phyloP scores from a whole-genome alignment of 1,140 invertebrate species.

The Caenorhabditis briggsae region DNA sequence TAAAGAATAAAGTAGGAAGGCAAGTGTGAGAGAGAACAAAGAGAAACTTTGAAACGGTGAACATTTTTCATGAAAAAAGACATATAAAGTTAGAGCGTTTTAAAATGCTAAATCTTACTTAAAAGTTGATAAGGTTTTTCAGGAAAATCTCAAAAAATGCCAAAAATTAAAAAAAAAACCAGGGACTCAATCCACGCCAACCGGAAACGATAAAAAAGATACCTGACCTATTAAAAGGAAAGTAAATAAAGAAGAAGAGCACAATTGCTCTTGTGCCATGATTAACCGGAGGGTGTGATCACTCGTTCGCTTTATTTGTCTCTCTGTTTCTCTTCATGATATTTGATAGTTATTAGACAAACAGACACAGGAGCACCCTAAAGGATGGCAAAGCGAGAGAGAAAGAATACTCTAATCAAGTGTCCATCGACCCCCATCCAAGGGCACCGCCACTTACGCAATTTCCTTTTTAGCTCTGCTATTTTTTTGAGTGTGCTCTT shows the following conservation, averaged over 20 bases:
- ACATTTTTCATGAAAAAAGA: neutral
- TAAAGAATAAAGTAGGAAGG: no score
- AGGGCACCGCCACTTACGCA: slow-evolving; percentile 6
- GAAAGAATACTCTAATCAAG: neutral
- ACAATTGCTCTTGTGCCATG: neutral
- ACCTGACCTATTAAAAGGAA: neutral
- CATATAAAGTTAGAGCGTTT: no score
- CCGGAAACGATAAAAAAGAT: neutral
- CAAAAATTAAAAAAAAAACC: no score
- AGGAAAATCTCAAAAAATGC: no score
- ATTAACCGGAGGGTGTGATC: neutral
- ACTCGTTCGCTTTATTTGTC: slow-evolving; percentile 7
- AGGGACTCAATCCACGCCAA: no score
- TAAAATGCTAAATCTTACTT: neutral
- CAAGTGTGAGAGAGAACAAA: neutral
- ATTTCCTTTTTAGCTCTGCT: neutral
- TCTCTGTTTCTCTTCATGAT: neutral
- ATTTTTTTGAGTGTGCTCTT: neutral
- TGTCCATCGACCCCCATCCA: neutral
- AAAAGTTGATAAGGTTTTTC: no score
- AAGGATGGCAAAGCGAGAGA: no score
- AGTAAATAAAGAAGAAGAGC: neutral
- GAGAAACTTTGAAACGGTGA: neutral
- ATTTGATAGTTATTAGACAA: slow-evolving; percentile 32
- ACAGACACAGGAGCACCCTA: neutral